These are phyloP conservation scores for Baryphthengus martii DNA, from an alignment of 2,113 vertebrate species.

Conservation along the genomic window DNA sequence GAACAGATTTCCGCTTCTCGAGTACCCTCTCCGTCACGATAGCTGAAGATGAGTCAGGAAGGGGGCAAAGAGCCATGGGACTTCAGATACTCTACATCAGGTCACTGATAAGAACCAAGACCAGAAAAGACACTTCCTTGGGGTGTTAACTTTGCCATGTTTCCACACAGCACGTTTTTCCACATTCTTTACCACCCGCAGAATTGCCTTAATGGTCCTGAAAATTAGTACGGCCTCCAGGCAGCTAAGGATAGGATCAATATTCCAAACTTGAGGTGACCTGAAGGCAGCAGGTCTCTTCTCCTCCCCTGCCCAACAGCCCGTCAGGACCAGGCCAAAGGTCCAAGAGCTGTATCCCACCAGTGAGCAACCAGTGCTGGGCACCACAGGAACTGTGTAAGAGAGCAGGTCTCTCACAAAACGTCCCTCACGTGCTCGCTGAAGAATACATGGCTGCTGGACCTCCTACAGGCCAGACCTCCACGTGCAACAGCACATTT, in stretches of 20 bases:
- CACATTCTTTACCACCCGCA: neutral
- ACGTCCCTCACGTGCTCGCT: accelerated
- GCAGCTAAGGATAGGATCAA: neutral
- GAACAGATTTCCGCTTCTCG: neutral
- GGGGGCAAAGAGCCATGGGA: neutral
- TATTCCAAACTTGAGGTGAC: neutral
- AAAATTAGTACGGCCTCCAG: neutral
- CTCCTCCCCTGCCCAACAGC: neutral
- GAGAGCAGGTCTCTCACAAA: neutral
- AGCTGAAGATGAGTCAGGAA: neutral
- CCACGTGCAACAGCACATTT: accelerated
- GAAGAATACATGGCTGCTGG: accelerated
- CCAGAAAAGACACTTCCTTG: neutral
- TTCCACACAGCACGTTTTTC: neutral
- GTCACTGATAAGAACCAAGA: neutral
- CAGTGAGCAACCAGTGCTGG: neutral
- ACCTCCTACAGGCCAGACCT: neutral
- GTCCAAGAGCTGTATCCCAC: neutral
- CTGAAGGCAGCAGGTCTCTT: neutral
- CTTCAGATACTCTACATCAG: neutral
- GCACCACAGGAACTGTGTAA: neutral
- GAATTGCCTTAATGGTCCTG: neutral
- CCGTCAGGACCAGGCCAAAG: neutral
- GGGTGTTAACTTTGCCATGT: neutral
- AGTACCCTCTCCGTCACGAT: neutral